phyloP scores from a whole-genome alignment of 2,888 invertebrate species.

The Drosophila meridionalis region DNA sequence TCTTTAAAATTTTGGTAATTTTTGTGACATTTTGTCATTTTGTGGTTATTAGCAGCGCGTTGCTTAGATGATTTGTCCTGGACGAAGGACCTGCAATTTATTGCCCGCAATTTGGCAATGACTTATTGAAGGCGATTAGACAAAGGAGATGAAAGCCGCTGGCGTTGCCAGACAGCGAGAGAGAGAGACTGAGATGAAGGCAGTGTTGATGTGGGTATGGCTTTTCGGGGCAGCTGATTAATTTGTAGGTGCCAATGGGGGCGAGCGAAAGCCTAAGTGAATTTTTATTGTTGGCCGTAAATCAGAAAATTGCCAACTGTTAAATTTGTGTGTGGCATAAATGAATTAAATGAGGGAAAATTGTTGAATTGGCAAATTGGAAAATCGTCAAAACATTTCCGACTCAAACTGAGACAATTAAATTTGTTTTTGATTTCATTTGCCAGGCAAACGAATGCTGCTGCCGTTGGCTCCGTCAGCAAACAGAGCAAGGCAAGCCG shows the following conservation, averaged over 20 bases:
- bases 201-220: conserved; percentile 40
- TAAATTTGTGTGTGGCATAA: neutral
- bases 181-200: neutral
- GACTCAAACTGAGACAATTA: conserved; percentile 48
- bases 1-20: conserved; percentile 8
- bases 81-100: conserved; percentile 20
- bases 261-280: conserved; percentile 57
- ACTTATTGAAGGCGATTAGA: conserved; percentile 70
- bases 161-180: conserved; percentile 21
- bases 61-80: conserved; percentile 9
- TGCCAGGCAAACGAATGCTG: conserved; percentile 38
- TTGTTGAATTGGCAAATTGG: conserved; percentile 30
- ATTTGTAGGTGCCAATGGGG: conserved; percentile 69
- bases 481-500: conserved; percentile 28
- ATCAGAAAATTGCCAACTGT: conserved; percentile 44
- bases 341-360: conserved; percentile 6
- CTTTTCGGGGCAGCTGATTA: conserved; percentile 54
- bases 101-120: conserved; percentile 49
- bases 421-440: conserved; percentile 66
- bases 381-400: conserved; percentile 28
- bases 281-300: conserved; percentile 65
- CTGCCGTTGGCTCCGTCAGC: conserved; percentile 25
- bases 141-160: conserved; percentile 45
- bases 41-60: conserved; percentile 53
- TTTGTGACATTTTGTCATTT: conserved; percentile 45